Evolutionary conservation across 1,140 invertebrate genomes (phyloP).

Genomic region (Chionoecetes opilio): DNA sequence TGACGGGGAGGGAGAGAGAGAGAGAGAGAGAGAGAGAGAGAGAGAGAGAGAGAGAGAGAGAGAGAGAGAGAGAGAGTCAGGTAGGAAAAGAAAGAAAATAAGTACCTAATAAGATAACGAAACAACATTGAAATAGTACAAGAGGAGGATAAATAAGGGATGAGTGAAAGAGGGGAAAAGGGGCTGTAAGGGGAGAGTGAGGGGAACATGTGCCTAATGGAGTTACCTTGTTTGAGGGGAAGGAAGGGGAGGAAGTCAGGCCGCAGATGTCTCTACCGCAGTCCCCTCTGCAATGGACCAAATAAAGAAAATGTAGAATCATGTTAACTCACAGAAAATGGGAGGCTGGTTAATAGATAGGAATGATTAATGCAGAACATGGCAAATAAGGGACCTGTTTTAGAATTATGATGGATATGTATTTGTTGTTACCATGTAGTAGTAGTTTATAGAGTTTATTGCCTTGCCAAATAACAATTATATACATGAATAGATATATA

Average conservation of each 20-base stretch:
- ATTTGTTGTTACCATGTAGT: too few relatives aligned
- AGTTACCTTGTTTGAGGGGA: background rate
- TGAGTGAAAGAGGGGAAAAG: background rate
- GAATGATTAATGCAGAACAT: too few relatives aligned
- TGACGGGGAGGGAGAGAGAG: background rate
- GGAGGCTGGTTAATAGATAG: too few relatives aligned
- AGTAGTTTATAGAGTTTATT: too few relatives aligned
- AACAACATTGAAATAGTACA: background rate
- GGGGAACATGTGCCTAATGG: background rate
- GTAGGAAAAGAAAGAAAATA: background rate
- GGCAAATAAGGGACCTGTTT: too few relatives aligned
- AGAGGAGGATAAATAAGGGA: background rate
- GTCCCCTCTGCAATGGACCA: background rate
- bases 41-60: too few relatives aligned
- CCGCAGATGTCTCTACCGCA: background rate
- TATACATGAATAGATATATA: too few relatives aligned
- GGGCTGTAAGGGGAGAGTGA: background rate
- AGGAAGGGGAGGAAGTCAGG: background rate
- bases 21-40: background rate
- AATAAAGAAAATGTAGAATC: too few relatives aligned
- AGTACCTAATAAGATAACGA: too few relatives aligned
- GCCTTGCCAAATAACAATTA: too few relatives aligned
- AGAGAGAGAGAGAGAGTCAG: background rate
- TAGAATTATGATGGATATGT: too few relatives aligned
- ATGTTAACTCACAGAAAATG: background rate